phyloP scores from a whole-genome alignment of 1,140 invertebrate genomes.

The Augochlora pura region DNA sequence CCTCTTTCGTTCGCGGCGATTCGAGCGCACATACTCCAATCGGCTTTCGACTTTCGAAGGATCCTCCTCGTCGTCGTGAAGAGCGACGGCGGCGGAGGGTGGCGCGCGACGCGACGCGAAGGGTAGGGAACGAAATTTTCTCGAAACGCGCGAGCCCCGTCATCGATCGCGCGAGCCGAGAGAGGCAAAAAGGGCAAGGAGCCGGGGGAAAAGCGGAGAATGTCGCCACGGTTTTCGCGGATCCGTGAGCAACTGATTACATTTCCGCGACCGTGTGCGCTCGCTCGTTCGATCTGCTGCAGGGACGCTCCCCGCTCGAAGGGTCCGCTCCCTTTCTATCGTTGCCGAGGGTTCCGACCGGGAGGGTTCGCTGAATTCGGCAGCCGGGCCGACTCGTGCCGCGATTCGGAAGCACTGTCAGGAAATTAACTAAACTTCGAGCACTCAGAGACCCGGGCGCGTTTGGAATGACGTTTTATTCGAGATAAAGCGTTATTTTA shows the following conservation, averaged over 20 bases:
- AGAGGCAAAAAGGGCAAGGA: not conserved
- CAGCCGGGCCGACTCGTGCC: not conserved
- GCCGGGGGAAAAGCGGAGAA: not conserved
- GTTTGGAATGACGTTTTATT: too few species aligned
- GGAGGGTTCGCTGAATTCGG: too few species aligned
- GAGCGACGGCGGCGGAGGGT: too few species aligned
- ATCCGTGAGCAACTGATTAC: conserved; percentile 10
- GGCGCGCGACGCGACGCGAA: too few species aligned
- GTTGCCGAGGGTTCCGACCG: not conserved
- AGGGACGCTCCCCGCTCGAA: not conserved
- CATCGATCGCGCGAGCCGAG: conserved; percentile 11
- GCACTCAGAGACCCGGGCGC: too few species aligned
- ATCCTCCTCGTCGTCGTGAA: too few species aligned
- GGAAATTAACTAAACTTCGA: too few species aligned
- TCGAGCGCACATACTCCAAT: too few species aligned
- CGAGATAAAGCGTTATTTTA: too few species aligned
- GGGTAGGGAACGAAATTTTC: conserved; percentile 11
- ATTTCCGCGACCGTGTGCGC: conserved; percentile 16
- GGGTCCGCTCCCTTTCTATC: not conserved
- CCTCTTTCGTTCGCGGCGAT: too few species aligned
- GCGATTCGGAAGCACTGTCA: not conserved
- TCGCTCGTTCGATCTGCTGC: not conserved
- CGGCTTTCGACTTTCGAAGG: too few species aligned
- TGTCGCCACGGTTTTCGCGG: conserved; percentile 14
- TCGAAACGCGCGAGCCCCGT: not conserved